A percentile compares a stretch with the other conserved stretches of the same genome.
Conservation (phyloP, 1,140 invertebrate genomes). For the Hormaphis cornu region DNA sequence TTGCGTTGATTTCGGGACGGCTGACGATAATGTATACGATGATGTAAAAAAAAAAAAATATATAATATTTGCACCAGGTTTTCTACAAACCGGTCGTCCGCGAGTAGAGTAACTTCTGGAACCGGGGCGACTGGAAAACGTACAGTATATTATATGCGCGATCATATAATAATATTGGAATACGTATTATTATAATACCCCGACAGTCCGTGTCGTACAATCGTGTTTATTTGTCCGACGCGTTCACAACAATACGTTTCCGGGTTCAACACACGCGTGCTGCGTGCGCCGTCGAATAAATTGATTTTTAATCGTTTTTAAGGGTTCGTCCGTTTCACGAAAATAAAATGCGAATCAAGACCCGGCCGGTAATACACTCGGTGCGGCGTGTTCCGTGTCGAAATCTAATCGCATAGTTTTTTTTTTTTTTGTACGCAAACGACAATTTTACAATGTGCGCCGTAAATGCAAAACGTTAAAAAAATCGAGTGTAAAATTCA, state of each 20-base stretch:
- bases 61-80: too few species aligned
- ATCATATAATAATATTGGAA: background rate
- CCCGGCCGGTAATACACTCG: too few species aligned
- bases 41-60: too few species aligned
- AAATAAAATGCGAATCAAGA: too few species aligned
- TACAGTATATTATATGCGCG: background rate
- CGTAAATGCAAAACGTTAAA: too few species aligned
- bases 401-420: too few species aligned
- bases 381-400: too few species aligned
- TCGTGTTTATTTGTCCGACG: constrained; percentile 7
- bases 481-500: too few species aligned
- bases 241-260: background rate
- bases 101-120: background rate
- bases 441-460: too few species aligned
- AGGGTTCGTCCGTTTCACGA: background rate
- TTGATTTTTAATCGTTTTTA: constrained; percentile 19
- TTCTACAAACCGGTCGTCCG: background rate
- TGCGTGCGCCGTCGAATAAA: background rate
- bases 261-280: background rate
- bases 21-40: too few species aligned
- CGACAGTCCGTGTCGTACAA: background rate
- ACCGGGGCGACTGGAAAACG: background rate
- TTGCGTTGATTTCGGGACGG: too few species aligned
- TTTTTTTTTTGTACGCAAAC: background rate
- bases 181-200: background rate